These are phyloP conservation scores for Megalurothrips usitatus DNA, from an alignment of 2,888 invertebrate species.

Conservation along the genomic window DNA sequence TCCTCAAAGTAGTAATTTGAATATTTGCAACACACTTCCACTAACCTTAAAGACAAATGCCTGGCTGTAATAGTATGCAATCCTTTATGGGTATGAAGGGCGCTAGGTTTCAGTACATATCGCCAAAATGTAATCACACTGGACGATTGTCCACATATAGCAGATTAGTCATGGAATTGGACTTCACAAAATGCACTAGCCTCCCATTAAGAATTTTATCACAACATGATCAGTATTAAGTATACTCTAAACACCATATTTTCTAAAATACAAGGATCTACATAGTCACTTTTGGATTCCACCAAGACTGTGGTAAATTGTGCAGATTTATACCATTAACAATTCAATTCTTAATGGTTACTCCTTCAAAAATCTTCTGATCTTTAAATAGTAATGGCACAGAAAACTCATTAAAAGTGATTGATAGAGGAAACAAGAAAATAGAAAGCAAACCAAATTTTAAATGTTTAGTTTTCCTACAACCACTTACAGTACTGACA, in stretches of 20 bases:
- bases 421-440: too few relatives aligned
- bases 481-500: too few relatives aligned
- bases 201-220: constrained; percentile 20
- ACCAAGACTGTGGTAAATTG: neutral
- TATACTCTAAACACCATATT: constrained; percentile 14
- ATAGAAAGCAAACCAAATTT: too few relatives aligned
- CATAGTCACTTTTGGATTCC: constrained; percentile 6
- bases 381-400: neutral
- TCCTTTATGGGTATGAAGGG: neutral
- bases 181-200: constrained; percentile 25
- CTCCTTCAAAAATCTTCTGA: neutral
- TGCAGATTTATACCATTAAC: neutral
- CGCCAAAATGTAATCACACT: constrained; percentile 4
- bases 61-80: neutral
- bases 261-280: constrained; percentile 18
- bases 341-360: neutral
- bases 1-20: neutral
- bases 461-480: too few relatives aligned
- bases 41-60: neutral
- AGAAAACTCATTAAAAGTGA: neutral
- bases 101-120: constrained; percentile 20
- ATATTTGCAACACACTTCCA: neutral
- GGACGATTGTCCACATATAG: constrained; percentile 9
- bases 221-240: constrained; percentile 26
- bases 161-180: constrained; percentile 17